Conservation (phyloP, 2,113 vertebrate species). For the Callipepla squamata region DNA sequence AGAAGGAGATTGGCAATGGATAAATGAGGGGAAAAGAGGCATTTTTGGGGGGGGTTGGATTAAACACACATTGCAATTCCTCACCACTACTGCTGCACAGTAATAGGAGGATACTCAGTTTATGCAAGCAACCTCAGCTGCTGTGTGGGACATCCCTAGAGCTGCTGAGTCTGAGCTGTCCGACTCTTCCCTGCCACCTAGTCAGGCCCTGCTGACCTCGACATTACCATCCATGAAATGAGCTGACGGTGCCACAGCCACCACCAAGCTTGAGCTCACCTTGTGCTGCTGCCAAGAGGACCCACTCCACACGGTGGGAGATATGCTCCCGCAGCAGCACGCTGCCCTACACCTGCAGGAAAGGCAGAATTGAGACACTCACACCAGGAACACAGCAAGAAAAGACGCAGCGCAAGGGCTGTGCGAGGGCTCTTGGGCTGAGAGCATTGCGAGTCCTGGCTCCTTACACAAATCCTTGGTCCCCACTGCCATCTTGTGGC, state of each 20-base stretch:
- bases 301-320: fast-evolving
- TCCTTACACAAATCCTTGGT: background rate
- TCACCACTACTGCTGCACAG: background rate
- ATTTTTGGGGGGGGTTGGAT: background rate
- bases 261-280: background rate
- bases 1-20: fast-evolving
- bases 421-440: background rate
- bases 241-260: background rate
- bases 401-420: background rate
- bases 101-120: background rate
- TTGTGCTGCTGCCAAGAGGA: background rate
- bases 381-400: background rate
- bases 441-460: background rate
- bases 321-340: fast-evolving
- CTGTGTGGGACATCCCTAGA: background rate
- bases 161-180: background rate
- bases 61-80: background rate
- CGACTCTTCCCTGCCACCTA: fast-evolving
- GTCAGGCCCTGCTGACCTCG: fast-evolving
- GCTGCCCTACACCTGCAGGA: background rate
- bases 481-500: slow-evolving; percentile 77
- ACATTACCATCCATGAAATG: background rate
- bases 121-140: background rate
- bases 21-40: background rate
- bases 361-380: background rate